These are phyloP conservation scores for Naso thynnoides DNA, from an alignment of 2,797 vertebrate species.

Conservation along the genomic window DNA sequence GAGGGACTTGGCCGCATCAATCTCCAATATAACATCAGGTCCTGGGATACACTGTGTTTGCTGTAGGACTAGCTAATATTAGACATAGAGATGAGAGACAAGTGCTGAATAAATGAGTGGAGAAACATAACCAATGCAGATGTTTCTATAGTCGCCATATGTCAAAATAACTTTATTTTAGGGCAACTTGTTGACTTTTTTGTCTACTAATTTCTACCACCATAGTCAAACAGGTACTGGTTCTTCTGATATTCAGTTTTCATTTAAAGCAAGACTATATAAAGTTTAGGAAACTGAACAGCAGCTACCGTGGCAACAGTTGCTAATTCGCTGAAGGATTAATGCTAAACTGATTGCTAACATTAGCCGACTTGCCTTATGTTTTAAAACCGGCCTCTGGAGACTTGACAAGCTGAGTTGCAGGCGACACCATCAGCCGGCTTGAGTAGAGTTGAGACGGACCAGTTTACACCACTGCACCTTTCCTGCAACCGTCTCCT, in stretches of 20 bases:
- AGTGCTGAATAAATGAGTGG: background rate
- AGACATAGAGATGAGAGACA: background rate
- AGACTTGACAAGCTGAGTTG: too few relatives aligned
- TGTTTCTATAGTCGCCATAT: background rate
- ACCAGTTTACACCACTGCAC: too few relatives aligned
- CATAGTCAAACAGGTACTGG: too few relatives aligned
- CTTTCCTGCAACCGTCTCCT: too few relatives aligned
- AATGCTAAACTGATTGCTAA: background rate
- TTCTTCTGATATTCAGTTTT: too few relatives aligned
- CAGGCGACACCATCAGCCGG: too few relatives aligned
- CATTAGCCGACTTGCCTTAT: background rate
- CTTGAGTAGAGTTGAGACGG: too few relatives aligned
- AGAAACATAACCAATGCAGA: background rate
- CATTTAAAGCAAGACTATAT: too few relatives aligned
- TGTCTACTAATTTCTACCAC: too few relatives aligned
- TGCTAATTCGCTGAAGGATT: background rate
- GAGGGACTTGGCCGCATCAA: background rate
- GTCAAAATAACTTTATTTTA: background rate
- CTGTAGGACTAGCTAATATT: background rate
- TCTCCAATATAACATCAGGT: constrained; percentile 8
- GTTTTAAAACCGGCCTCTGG: too few relatives aligned
- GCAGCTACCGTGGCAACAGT: background rate
- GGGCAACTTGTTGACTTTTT: background rate
- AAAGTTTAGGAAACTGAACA: too few relatives aligned
- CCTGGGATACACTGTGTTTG: background rate